Percentiles rank a stretch among this genome's conserved stretches.
Conservation (phyloP, 1,140 invertebrate genomes). For the Helicoverpa zea region DNA sequence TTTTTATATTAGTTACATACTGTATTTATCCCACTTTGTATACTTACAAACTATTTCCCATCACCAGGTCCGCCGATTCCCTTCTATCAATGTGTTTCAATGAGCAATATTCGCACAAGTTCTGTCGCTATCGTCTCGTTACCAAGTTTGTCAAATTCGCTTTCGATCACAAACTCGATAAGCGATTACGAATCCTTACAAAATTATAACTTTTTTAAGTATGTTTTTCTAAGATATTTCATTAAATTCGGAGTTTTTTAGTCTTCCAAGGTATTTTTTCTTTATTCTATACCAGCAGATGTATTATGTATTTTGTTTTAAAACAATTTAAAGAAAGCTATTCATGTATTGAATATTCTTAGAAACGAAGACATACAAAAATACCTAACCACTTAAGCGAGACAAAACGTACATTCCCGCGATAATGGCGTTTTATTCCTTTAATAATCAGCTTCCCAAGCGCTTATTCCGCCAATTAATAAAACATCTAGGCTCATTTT, state of each 20-base stretch:
- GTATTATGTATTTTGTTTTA: too few relatives aligned
- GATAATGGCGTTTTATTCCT: too few relatives aligned
- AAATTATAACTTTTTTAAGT: neutral
- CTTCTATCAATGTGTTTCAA: slow-evolving; percentile 20
- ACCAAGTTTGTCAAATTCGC: slow-evolving; percentile 45
- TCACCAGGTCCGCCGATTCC: neutral
- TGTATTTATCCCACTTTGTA: too few relatives aligned
- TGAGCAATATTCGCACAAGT: slow-evolving; percentile 31
- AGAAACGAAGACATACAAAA: too few relatives aligned
- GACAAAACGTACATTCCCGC: too few relatives aligned
- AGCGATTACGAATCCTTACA: slow-evolving; percentile 27
- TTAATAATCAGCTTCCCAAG: neutral
- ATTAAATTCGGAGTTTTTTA: neutral
- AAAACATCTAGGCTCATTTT: neutral
- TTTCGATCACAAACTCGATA: slow-evolving; percentile 39
- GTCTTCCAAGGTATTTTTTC: too few relatives aligned
- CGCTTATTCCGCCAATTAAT: slow-evolving; percentile 10
- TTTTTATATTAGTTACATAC: too few relatives aligned
- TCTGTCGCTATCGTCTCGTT: slow-evolving; percentile 41
- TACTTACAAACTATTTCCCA: neutral
- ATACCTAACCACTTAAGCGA: too few relatives aligned
- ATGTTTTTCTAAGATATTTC: slow-evolving; percentile 11
- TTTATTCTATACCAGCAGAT: too few relatives aligned
- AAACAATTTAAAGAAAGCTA: too few relatives aligned
- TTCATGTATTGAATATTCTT: too few relatives aligned